A percentile compares a stretch with the other conserved stretches of the same genome.
Conservation (phyloP, 1,140 invertebrate genomes). For the Habropoda laboriosa region DNA sequence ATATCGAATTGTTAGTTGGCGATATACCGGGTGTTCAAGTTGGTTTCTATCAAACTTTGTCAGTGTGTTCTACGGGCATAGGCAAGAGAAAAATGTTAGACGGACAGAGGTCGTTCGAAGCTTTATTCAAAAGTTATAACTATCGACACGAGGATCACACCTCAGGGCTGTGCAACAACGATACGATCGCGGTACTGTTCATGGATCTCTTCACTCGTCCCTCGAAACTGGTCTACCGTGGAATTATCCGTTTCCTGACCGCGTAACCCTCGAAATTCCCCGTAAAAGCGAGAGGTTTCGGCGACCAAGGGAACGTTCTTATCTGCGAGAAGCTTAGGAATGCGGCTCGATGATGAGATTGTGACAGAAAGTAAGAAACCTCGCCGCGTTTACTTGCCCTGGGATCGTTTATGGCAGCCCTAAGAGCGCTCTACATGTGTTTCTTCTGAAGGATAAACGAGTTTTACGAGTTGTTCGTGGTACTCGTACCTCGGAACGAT, state of each 20-base stretch:
- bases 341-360: background rate
- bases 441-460: background rate
- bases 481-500: background rate
- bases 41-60: too few species aligned
- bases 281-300: background rate
- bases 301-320: background rate
- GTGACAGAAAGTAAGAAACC: slow-evolving; percentile 12
- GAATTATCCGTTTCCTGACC: background rate
- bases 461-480: background rate
- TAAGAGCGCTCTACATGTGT: background rate
- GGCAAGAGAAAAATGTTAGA: too few species aligned
- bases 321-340: background rate
- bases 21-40: too few species aligned
- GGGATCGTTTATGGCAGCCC: background rate
- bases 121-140: too few species aligned
- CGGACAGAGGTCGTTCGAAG: too few species aligned
- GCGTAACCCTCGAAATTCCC: background rate
- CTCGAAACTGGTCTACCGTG: too few species aligned
- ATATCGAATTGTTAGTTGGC: too few species aligned
- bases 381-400: background rate
- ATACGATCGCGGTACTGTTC: too few species aligned
- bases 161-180: too few species aligned
- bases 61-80: too few species aligned
- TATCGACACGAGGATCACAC: too few species aligned
- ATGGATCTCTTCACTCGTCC: too few species aligned